Conservation (phyloP, 2,888 invertebrate genomes). For the Siphlonurus alternatus region DNA sequence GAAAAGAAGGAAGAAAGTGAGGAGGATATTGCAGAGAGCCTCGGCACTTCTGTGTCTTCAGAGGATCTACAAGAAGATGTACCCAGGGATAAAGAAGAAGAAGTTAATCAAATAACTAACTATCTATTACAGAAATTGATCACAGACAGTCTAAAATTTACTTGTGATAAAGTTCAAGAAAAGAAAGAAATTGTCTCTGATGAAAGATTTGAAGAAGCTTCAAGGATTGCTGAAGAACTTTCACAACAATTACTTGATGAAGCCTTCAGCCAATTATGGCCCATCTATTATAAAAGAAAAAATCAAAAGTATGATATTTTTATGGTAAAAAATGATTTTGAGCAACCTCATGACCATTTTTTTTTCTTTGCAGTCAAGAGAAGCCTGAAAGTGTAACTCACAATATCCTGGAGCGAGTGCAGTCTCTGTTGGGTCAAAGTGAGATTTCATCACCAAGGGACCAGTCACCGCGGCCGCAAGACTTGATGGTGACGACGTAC, state of each 20-base stretch:
- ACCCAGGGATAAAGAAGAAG: neutral
- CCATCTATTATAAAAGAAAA: neutral
- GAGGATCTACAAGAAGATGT: neutral
- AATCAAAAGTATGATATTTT: neutral
- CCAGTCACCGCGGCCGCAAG: slow-evolving; percentile 14
- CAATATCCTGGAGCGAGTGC: slow-evolving; percentile 8
- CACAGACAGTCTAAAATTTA: neutral
- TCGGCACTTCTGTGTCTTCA: neutral
- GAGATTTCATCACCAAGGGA: slow-evolving; percentile 8
- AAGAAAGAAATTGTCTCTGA: neutral
- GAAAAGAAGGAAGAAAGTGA: slow-evolving; percentile 1
- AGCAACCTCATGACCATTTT: neutral
- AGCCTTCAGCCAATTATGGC: neutral
- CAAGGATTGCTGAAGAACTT: neutral
- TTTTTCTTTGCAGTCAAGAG: neutral
- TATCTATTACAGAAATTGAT: neutral
- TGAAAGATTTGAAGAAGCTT: neutral
- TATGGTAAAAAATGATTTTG: too few relatives aligned
- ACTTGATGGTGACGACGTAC: slow-evolving; percentile 16
- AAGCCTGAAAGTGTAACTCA: neutral
- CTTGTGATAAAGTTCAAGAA: neutral
- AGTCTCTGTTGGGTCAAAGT: slow-evolving; percentile 12
- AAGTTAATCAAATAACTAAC: neutral
- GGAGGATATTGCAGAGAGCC: neutral
- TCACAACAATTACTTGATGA: neutral